These are phyloP conservation scores for Pangasius mekongensis DNA, from an alignment of 2,797 vertebrate genomes.

Conservation along the genomic window DNA sequence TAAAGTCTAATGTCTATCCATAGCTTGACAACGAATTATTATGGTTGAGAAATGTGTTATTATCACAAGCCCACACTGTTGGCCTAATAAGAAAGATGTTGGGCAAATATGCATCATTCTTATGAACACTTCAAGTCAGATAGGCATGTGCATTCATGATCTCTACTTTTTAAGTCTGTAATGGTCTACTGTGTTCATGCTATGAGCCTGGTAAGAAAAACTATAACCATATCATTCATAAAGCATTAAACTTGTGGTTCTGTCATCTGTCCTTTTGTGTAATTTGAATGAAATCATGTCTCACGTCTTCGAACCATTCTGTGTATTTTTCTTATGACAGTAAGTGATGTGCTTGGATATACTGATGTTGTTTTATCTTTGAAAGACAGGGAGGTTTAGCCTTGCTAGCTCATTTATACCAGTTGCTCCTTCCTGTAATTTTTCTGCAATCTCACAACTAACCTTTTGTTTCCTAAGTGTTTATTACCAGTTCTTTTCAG, in stretches of 20 bases:
- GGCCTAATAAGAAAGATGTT: background rate
- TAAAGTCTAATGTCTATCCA: background rate
- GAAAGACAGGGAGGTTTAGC: background rate
- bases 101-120: background rate
- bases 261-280: background rate
- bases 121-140: background rate
- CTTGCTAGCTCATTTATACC: conserved; percentile 2
- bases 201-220: background rate
- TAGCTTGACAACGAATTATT: background rate
- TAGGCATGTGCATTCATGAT: background rate
- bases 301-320: background rate
- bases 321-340: background rate
- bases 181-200: background rate
- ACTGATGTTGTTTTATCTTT: background rate
- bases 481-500: conserved; percentile 49
- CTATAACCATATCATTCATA: background rate
- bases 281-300: background rate
- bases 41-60: background rate
- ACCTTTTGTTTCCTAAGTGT: conserved; percentile 60
- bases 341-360: background rate
- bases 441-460: conserved; percentile 55
- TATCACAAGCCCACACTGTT: background rate
- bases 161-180: background rate
- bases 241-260: background rate
- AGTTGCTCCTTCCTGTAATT: conserved; percentile 47